Evolutionary conservation across 2,113 vertebrate genomes (phyloP).

Genomic region (Mesitornis unicolor): DNA sequence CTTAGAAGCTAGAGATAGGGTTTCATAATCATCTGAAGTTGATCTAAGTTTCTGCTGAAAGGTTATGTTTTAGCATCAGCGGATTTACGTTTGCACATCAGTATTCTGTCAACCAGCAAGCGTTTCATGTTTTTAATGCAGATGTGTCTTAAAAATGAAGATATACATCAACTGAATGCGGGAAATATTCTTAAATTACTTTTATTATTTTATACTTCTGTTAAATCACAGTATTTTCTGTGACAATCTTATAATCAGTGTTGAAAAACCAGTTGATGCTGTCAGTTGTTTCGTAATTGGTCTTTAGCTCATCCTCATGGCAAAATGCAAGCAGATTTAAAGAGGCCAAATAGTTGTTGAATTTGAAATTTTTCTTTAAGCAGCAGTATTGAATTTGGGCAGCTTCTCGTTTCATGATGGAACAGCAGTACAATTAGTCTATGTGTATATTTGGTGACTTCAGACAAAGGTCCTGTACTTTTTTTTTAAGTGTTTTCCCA

Average conservation of each 20-base stretch:
- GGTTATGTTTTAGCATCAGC: background rate
- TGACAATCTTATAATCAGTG: background rate
- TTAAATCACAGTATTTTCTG: background rate
- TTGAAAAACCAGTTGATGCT: background rate
- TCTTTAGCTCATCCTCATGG: background rate
- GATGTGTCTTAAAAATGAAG: background rate
- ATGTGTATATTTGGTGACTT: conserved; percentile 37
- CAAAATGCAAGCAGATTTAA: background rate
- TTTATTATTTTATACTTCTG: background rate
- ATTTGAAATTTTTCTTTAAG: conserved; percentile 4
- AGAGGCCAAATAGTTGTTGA: background rate
- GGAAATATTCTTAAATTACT: background rate
- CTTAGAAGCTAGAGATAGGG: background rate
- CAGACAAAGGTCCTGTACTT: conserved; percentile 9
- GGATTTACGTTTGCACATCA: background rate
- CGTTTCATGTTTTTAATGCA: background rate
- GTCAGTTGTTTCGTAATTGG: background rate
- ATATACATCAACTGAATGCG: background rate
- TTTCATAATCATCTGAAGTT: background rate
- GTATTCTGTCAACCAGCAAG: background rate
- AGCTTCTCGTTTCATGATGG: background rate
- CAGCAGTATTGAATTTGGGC: background rate
- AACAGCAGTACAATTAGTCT: conserved; percentile 11
- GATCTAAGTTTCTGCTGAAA: background rate
- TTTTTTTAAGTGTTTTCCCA: conserved; percentile 36